Base-by-base conservation (phyloP, 2,113 vertebrate species). In the Condylura cristata region DNA sequence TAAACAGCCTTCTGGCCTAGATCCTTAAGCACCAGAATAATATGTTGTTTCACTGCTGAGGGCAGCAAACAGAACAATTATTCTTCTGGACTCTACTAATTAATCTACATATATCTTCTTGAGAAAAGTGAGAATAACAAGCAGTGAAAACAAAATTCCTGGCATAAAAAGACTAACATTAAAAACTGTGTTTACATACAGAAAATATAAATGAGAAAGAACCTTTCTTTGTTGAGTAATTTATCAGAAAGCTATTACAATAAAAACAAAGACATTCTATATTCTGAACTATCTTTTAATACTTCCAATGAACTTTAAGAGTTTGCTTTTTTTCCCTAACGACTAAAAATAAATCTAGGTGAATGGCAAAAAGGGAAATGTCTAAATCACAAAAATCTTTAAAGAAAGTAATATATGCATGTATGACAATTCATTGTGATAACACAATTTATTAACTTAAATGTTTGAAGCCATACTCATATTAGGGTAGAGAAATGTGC, bases 81-180 rank as follows among this genome's bases (percentile, higher is more conserved):
- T 86, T 84, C 71, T 90, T 90, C 41, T 74, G 32, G 58, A 70
- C 18, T 81, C 34, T 71, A 30, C 16, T 70, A 70, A 93, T 85
- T 82, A 84, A 85, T 76, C 72, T 72, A 48, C 18, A n/a, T 37
- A 37, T 41, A 66, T 58, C 63, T 90, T 94, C 63, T 85, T 71
- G 66, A 95, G 74, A 92, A 95, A 87, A 76, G 34, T 41, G 85
- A 94, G 32, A 74, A 70, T 76, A 46, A 75, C 18, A 60, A 91
- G 37, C 26, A 95, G 65, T 76, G 71, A 81, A 89, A 93, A 97
- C 26, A 87, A 82, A 89, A 95, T 75, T 87, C 68, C 93, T 88
- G 22, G n/a, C 79, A 85, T 48, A 61, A 87, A 37, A n/a, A 86
- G 39, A 66, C 9, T 30, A 85, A 6, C 66, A 65, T 82, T 74